phyloP scores from a whole-genome alignment of 2,113 vertebrate species.

The Drymodes brunneopygia region DNA sequence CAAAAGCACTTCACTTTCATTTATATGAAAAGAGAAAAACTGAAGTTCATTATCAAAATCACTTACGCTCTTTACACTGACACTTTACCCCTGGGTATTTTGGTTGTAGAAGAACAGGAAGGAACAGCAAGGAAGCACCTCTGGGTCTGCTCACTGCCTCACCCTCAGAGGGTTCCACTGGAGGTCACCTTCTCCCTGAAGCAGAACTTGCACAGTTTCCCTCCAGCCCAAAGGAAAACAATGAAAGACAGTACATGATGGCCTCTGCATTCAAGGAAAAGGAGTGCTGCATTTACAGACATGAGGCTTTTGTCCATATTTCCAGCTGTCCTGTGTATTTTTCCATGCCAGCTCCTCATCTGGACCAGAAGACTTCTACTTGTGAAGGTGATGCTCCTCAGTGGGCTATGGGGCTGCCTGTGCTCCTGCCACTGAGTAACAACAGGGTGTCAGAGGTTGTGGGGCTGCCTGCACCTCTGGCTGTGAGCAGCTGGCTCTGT shows the following conservation, averaged over 20 bases:
- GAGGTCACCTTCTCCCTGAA: neutral
- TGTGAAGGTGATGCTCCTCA: neutral
- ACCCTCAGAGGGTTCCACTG: neutral
- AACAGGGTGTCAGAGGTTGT: neutral
- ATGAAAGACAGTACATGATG: accelerated
- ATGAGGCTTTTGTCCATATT: neutral
- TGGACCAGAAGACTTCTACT: neutral
- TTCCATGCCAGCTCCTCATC: neutral
- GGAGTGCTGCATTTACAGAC: neutral
- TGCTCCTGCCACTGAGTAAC: neutral
- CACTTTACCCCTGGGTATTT: neutral
- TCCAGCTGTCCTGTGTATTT: neutral
- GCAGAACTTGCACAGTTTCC: neutral
- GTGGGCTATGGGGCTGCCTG: neutral
- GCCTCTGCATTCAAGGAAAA: neutral
- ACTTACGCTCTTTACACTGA: neutral
- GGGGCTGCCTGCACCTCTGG: neutral
- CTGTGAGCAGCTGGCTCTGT: neutral
- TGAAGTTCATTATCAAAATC: neutral
- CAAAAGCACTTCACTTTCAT: neutral
- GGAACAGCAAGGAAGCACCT: neutral
- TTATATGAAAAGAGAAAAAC: neutral
- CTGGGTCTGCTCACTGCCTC: neutral
- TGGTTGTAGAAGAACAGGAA: neutral
- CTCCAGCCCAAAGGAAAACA: neutral